Conservation (phyloP, 2,797 vertebrate species). For the Amphiprion clarkii region DNA sequence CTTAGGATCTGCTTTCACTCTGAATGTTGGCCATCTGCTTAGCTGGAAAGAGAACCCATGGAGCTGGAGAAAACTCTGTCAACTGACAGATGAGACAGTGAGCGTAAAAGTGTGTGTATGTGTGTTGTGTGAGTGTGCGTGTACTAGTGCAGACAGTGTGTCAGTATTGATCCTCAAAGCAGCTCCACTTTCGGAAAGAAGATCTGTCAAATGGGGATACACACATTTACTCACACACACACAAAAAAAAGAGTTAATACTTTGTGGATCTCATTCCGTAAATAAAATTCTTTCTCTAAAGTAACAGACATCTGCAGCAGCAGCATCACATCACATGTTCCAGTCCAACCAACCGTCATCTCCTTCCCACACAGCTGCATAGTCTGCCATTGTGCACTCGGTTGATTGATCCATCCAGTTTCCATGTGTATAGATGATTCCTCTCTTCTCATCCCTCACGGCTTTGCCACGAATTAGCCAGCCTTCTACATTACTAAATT, state of each 20-base stretch:
- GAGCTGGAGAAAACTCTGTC: slow-evolving; percentile 77
- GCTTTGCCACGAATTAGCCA: slow-evolving; percentile 44
- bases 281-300: slow-evolving; percentile 44
- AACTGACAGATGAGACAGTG: slow-evolving; percentile 80
- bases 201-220: slow-evolving; percentile 74
- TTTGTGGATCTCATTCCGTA: slow-evolving; percentile 28
- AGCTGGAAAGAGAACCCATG: slow-evolving; percentile 70
- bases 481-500: slow-evolving; percentile 37
- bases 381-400: slow-evolving; percentile 33
- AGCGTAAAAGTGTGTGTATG: slow-evolving; percentile 50
- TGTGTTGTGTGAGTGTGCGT: slow-evolving; percentile 48
- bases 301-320: slow-evolving; percentile 51
- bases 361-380: slow-evolving; percentile 50
- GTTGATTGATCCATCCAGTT: slow-evolving; percentile 59
- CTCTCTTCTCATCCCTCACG: slow-evolving; percentile 53
- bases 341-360: slow-evolving; percentile 24
- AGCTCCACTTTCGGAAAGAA: slow-evolving; percentile 76
- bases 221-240: not conserved
- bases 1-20: slow-evolving; percentile 83
- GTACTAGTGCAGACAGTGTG: slow-evolving; percentile 62
- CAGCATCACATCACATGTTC: slow-evolving; percentile 58
- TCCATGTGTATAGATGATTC: slow-evolving; percentile 45
- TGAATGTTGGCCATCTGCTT: slow-evolving; percentile 83
- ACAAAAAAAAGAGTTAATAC: slow-evolving; percentile 34
- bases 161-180: slow-evolving; percentile 81